Conservation (phyloP, 2,113 vertebrate species). For the Austrofundulus limnaeus region DNA sequence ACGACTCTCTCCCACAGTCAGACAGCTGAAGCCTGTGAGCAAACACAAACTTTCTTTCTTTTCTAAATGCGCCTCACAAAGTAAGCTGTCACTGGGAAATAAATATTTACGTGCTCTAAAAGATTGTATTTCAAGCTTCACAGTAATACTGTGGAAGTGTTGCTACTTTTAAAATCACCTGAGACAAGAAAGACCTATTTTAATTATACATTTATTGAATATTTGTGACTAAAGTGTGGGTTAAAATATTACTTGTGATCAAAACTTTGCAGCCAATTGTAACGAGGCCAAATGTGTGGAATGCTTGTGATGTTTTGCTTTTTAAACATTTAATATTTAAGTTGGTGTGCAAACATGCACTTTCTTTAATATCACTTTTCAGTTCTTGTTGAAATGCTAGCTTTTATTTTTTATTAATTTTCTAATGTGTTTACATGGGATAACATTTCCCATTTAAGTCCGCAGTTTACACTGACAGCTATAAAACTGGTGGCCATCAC, state of each 20-base stretch:
- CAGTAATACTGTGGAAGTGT: not conserved
- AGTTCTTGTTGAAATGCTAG: not conserved
- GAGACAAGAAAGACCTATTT: no score
- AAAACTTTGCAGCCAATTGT: no score
- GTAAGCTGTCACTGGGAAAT: not conserved
- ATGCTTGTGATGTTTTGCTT: no score
- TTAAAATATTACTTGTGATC: no score
- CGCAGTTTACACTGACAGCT: slow-evolving; percentile 1
- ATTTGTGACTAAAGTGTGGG: no score
- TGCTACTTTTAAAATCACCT: not conserved
- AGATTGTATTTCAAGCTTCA: not conserved
- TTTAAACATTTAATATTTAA: no score
- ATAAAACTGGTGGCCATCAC: not conserved
- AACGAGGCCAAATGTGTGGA: no score
- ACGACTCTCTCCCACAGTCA: slow-evolving; percentile 17
- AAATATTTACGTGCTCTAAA: not conserved
- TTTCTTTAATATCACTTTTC: not conserved
- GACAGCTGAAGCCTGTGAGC: slow-evolving; percentile 13
- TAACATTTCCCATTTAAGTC: not conserved
- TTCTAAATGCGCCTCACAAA: slow-evolving; percentile 3
- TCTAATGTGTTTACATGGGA: not conserved
- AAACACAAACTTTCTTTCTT: slow-evolving; percentile 1
- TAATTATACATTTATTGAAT: no score
- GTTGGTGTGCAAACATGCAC: not conserved
- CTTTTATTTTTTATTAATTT: not conserved